These are phyloP conservation scores for Tylochromis polylepis DNA, from an alignment of 2,113 vertebrate genomes.

Conservation along the genomic window DNA sequence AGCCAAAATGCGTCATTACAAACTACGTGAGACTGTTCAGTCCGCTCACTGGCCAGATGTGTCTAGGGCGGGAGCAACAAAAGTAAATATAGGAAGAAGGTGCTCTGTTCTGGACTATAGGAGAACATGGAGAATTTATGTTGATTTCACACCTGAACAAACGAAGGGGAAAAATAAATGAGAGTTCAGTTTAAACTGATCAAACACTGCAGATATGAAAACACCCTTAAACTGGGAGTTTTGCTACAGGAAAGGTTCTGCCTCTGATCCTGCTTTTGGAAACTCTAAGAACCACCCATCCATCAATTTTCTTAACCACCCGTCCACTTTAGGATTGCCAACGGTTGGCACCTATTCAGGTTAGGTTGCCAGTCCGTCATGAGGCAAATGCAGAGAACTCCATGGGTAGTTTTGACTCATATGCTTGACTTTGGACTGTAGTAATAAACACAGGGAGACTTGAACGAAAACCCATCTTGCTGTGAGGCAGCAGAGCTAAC, in stretches of 20 bases:
- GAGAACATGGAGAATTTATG: neutral
- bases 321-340: neutral
- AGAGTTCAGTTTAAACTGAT: neutral
- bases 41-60: neutral
- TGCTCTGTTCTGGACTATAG: neutral
- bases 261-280: neutral
- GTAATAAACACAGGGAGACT: neutral
- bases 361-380: accelerated
- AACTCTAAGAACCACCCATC: neutral
- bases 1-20: neutral
- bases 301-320: neutral
- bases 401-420: neutral
- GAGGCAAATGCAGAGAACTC: neutral
- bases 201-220: neutral
- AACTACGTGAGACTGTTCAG: neutral
- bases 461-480: neutral
- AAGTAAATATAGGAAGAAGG: neutral
- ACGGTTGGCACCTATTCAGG: accelerated
- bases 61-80: neutral
- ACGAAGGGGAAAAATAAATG: neutral
- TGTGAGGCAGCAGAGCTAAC: neutral
- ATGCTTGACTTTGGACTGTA: neutral
- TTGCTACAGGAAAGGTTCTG: neutral
- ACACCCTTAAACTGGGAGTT: neutral
- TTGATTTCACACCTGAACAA: neutral